A percentile compares a stretch with the other conserved stretches of the same genome.
phyloP scores from a whole-genome alignment of 2,797 vertebrate genomes.

The Eutrigla gurnardus region DNA sequence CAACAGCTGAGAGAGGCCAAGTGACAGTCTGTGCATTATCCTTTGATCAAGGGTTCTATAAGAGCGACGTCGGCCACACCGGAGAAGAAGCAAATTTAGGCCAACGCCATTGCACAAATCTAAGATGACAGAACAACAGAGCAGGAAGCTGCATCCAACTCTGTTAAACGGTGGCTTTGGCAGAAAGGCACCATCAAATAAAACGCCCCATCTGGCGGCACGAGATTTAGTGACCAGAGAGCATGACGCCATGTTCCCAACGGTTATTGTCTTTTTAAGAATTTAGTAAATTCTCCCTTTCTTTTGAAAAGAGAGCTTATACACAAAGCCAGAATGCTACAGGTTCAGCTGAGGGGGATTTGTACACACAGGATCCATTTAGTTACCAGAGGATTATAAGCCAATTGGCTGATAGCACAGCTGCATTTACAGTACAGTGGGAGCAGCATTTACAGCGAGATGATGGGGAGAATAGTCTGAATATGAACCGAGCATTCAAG shows the following conservation, averaged over 20 bases:
- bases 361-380: conserved; percentile 58
- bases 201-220: conserved; percentile 78
- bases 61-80: conserved; percentile 70
- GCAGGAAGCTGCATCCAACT: conserved; percentile 73
- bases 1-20: conserved; percentile 78
- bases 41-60: conserved; percentile 83
- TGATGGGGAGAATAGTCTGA: conserved; percentile 15
- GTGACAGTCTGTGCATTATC: conserved; percentile 82
- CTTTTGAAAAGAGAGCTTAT: conserved; percentile 38
- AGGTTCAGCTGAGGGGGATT: conserved; percentile 56
- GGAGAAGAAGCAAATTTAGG: conserved; percentile 73
- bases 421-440: conserved; percentile 27
- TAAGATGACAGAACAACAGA: conserved; percentile 76
- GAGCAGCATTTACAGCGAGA: conserved; percentile 26
- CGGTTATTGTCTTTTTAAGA: conserved; percentile 62
- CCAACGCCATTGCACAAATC: conserved; percentile 66
- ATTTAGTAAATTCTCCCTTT: conserved; percentile 59
- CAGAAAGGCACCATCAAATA: conserved; percentile 73
- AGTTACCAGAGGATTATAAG: conserved; percentile 57
- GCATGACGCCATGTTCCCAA: conserved; percentile 44
- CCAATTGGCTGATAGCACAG: conserved; percentile 42
- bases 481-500: conserved; percentile 41
- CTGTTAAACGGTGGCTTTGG: conserved; percentile 63
- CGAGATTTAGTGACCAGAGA: conserved; percentile 65
- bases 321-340: conserved; percentile 57